Percentiles rank a stretch among this genome's conserved stretches.
These are phyloP conservation scores for Eubasilissa regina DNA, from an alignment of 1,140 invertebrate genomes.

Conservation along the genomic window DNA sequence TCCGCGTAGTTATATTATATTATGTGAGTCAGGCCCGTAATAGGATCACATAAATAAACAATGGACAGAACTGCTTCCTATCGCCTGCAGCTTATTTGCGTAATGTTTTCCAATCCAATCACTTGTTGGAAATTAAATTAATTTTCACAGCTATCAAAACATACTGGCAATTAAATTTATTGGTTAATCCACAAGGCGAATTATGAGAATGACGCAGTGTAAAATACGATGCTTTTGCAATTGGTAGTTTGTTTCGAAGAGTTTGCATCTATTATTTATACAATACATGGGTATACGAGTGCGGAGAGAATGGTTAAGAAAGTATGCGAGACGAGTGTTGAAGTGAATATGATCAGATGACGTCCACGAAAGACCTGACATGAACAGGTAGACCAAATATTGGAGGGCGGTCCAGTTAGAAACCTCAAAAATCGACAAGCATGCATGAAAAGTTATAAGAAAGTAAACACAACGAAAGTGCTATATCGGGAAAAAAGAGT, in stretches of 20 bases:
- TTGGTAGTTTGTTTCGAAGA: no score
- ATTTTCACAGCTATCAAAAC: constrained; percentile 52
- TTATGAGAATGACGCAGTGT: neutral
- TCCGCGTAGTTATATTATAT: no score
- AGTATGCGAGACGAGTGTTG: neutral
- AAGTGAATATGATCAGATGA: no score
- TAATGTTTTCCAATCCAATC: constrained; percentile 54
- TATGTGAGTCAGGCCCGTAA: neutral
- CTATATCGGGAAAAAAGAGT: no score
- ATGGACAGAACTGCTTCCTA: constrained; percentile 21
- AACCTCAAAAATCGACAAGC: no score
- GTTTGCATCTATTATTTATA: no score
- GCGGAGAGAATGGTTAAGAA: neutral
- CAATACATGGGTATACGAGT: no score
- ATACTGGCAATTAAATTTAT: constrained; percentile 55
- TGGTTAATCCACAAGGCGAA: constrained; percentile 16
- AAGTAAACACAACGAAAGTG: no score
- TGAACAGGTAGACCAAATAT: no score
- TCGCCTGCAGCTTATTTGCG: constrained; percentile 54
- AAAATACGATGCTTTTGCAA: neutral
- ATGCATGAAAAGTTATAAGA: no score
- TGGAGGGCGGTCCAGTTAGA: no score
- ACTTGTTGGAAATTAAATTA: constrained; percentile 52
- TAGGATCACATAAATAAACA: constrained; percentile 32
- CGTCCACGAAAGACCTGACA: no score